These are phyloP conservation scores for Hyposoter didymator DNA, from an alignment of 2,888 invertebrate genomes.

Conservation along the genomic window DNA sequence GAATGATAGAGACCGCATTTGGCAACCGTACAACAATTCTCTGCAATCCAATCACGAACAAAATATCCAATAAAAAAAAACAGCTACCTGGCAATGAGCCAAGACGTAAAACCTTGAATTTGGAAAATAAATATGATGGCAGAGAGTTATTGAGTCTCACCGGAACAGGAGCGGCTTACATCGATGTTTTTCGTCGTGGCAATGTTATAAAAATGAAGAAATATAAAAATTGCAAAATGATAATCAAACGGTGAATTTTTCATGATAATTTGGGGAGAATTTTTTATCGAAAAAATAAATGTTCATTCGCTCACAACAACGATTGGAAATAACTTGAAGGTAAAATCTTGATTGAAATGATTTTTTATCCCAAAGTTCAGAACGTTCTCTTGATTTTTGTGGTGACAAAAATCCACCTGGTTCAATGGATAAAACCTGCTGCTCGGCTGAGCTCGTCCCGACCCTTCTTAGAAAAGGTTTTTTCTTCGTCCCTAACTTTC, in stretches of 20 bases:
- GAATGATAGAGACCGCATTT: slow-evolving; percentile 36
- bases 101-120: slow-evolving; percentile 12
- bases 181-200: background rate
- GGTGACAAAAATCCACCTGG: slow-evolving; percentile 45
- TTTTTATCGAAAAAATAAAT: background rate
- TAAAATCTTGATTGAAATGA: background rate
- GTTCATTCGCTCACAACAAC: background rate
- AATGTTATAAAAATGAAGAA: background rate
- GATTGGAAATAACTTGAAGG: background rate
- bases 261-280: background rate
- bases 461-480: slow-evolving; percentile 32
- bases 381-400: background rate
- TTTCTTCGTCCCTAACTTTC: slow-evolving; percentile 18
- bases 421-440: slow-evolving; percentile 27
- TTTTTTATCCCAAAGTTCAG: background rate
- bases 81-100: slow-evolving; percentile 34
- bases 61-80: background rate
- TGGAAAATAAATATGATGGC: slow-evolving; percentile 9
- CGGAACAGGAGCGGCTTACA: background rate
- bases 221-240: background rate
- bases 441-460: background rate
- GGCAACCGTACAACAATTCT: slow-evolving; percentile 24
- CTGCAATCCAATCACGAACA: slow-evolving; percentile 35
- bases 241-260: background rate
- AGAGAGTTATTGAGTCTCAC: background rate